Conservation (phyloP, 2,888 invertebrate species). For the Muschampia plurimacula region DNA sequence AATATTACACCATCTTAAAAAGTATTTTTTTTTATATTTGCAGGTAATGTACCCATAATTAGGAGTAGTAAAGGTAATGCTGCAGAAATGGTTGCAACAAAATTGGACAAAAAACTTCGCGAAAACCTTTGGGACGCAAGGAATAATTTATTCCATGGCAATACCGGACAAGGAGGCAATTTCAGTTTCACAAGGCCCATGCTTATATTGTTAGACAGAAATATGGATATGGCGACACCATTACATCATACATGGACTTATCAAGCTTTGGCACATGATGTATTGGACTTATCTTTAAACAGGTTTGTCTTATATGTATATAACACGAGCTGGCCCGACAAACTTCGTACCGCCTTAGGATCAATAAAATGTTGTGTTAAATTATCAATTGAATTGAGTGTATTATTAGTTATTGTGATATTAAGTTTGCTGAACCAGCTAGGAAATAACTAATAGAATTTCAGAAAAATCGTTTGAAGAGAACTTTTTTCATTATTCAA, state of each 20-base stretch:
- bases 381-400: too few relatives aligned
- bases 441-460: too few relatives aligned
- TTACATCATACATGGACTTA: slow-evolving; percentile 99
- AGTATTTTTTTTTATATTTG: background rate
- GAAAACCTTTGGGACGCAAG: slow-evolving; percentile 98
- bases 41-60: slow-evolving; percentile 95
- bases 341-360: too few relatives aligned
- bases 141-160: slow-evolving; percentile 97
- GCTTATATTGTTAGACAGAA: slow-evolving; percentile 96
- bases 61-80: slow-evolving; percentile 97
- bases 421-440: too few relatives aligned
- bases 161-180: slow-evolving; percentile 90
- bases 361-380: too few relatives aligned
- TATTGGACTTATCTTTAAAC: slow-evolving; percentile 96
- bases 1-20: too few relatives aligned
- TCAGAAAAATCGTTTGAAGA: too few relatives aligned
- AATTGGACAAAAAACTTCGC: slow-evolving; percentile 97
- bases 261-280: slow-evolving; percentile 98
- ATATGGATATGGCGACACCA: slow-evolving; percentile 98
- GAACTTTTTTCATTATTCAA: too few relatives aligned
- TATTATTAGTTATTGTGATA: too few relatives aligned
- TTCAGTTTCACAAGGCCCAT: slow-evolving; percentile 97
- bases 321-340: too few relatives aligned
- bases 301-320: slow-evolving; percentile 67
- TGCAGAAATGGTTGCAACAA: slow-evolving; percentile 99